Evolutionary conservation across 2,888 invertebrate species (phyloP).

Genomic region (Rhodophaea formosa): DNA sequence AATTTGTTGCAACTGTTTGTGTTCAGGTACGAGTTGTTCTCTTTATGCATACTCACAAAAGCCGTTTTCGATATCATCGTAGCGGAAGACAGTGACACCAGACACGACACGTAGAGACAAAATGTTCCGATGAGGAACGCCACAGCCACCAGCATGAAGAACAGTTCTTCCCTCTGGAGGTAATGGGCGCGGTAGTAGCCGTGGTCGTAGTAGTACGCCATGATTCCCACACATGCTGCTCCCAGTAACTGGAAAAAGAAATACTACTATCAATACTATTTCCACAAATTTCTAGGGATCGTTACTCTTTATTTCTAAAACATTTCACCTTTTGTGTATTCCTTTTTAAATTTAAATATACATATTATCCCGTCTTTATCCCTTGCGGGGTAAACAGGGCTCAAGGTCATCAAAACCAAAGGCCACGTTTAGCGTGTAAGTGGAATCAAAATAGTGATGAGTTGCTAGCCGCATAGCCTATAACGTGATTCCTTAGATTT

Average conservation of each 20-base stretch:
- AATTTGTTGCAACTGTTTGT: no score
- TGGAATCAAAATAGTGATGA: no score
- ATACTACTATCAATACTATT: constrained; percentile 19
- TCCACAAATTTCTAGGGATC: no score
- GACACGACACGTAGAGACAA: constrained; percentile 86
- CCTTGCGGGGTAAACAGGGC: no score
- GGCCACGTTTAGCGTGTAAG: no score
- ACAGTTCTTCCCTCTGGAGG: constrained; percentile 81
- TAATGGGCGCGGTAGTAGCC: constrained; percentile 54
- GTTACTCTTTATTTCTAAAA: no score
- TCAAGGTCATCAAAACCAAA: no score
- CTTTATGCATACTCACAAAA: constrained; percentile 82
- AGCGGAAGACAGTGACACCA: constrained; percentile 90
- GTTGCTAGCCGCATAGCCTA: no score
- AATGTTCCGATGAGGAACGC: constrained; percentile 91
- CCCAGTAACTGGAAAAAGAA: constrained; percentile 85
- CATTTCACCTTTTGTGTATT: no score
- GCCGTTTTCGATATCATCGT: constrained; percentile 91
- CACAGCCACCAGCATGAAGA: constrained; percentile 87
- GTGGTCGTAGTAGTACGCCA: constrained; percentile 79
- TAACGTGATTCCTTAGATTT: no score
- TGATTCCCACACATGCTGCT: constrained; percentile 86
- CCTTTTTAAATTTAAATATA: no score
- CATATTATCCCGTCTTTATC: no score
- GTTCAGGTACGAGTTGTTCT: background rate